phyloP scores from a whole-genome alignment of 2,888 invertebrate species.

The Diarsia rubi region DNA sequence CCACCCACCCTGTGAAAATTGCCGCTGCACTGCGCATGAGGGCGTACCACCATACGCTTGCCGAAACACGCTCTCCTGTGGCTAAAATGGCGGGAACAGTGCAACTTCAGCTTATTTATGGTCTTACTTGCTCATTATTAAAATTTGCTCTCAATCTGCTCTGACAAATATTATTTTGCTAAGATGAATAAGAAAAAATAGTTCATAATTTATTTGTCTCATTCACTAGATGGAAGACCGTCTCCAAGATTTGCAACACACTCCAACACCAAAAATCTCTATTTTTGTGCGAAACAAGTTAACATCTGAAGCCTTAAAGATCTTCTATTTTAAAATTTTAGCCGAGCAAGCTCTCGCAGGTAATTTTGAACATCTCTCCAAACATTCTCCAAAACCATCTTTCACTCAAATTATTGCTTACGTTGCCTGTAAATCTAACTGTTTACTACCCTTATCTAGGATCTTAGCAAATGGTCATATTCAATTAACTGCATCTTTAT shows the following conservation, averaged over 20 bases:
- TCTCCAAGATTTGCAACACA: background rate
- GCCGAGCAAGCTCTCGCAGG: background rate
- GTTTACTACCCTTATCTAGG: conserved; percentile 69
- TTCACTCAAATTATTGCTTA: conserved; percentile 37
- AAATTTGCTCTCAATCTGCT: background rate
- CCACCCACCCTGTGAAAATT: too few relatives aligned
- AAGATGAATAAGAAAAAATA: background rate
- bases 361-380: conserved; percentile 23
- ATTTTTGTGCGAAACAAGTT: background rate
- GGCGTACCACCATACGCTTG: too few relatives aligned
- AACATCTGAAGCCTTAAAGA: background rate
- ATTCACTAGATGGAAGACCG: too few relatives aligned
- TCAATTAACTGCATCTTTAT: conserved; percentile 85
- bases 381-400: conserved; percentile 9
- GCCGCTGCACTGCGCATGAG: too few relatives aligned
- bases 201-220: background rate
- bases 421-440: conserved; percentile 53
- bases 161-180: background rate
- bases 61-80: too few relatives aligned
- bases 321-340: background rate
- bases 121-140: background rate
- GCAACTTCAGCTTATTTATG: background rate
- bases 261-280: background rate
- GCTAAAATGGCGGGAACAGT: too few relatives aligned
- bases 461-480: conserved; percentile 84